Evolutionary conservation across 2,113 vertebrate species (phyloP).

Genomic region (Polyodon spathula): DNA sequence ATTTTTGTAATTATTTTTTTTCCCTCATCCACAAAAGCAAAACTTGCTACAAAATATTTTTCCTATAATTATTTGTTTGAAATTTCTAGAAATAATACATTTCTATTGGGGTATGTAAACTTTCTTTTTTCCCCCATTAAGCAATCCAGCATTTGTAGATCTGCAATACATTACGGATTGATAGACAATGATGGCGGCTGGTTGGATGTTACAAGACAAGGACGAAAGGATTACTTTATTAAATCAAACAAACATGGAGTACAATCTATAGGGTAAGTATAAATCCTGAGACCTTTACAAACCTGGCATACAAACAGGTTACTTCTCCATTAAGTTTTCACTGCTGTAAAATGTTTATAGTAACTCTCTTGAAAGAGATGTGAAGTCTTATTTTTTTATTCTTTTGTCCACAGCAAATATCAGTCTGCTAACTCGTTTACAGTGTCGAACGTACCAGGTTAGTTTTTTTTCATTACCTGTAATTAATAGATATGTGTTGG

Average conservation of each 20-base stretch:
- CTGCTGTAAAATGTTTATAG: background rate
- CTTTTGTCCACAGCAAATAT: constrained; percentile 74
- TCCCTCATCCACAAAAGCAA: background rate
- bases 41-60: too few relatives aligned
- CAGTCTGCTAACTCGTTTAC: constrained; percentile 91
- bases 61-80: too few relatives aligned
- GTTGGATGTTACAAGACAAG: constrained; percentile 89
- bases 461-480: constrained; percentile 26
- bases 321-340: background rate
- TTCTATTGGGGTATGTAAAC: background rate
- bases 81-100: background rate
- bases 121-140: constrained; percentile 38
- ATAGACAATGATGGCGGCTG: constrained; percentile 94
- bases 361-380: background rate
- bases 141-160: constrained; percentile 94
- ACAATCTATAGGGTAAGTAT: constrained; percentile 79
- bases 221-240: constrained; percentile 89
- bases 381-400: constrained; percentile 12
- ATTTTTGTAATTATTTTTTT: too few relatives aligned
- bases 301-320: background rate
- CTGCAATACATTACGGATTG: constrained; percentile 86
- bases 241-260: constrained; percentile 87
- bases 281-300: background rate
- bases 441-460: constrained; percentile 86
- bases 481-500: background rate